phyloP scores from a whole-genome alignment of 2,797 vertebrate genomes.

The Parotocinclus haroldoi region DNA sequence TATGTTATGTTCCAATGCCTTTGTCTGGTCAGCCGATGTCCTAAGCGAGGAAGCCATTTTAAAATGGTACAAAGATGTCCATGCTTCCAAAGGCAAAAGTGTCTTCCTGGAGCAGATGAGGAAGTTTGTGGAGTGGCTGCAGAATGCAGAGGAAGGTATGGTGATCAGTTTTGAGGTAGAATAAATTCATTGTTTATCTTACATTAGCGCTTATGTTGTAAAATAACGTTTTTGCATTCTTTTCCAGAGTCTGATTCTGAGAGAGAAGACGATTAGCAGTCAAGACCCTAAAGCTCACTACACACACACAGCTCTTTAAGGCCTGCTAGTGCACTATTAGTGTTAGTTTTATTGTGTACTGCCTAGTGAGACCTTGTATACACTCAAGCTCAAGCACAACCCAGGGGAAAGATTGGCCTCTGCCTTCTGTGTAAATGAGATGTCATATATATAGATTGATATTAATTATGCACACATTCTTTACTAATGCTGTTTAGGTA shows the following conservation, averaged over 20 bases:
- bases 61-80: slow-evolving; percentile 88
- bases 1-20: slow-evolving; percentile 14
- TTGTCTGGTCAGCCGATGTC: slow-evolving; percentile 79
- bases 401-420: slow-evolving; percentile 51
- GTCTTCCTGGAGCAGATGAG: slow-evolving; percentile 93
- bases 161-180: neutral
- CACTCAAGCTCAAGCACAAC: slow-evolving; percentile 23
- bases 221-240: slow-evolving; percentile 27
- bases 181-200: neutral
- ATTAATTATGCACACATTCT: slow-evolving; percentile 60
- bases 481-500: slow-evolving; percentile 76
- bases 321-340: slow-evolving; percentile 34
- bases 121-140: slow-evolving; percentile 90
- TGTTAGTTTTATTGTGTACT: slow-evolving; percentile 30
- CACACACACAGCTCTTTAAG: slow-evolving; percentile 53
- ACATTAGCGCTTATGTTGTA: too few species aligned
- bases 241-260: slow-evolving; percentile 84
- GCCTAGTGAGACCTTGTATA: slow-evolving; percentile 20
- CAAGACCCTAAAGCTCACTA: slow-evolving; percentile 48
- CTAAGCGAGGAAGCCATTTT: slow-evolving; percentile 88
- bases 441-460: slow-evolving; percentile 43
- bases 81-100: slow-evolving; percentile 87
- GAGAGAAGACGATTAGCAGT: slow-evolving; percentile 78
- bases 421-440: slow-evolving; percentile 62
- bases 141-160: slow-evolving; percentile 89